Evolutionary conservation across 2,888 invertebrate species (phyloP).

Genomic region (Drosophila conformis): DNA sequence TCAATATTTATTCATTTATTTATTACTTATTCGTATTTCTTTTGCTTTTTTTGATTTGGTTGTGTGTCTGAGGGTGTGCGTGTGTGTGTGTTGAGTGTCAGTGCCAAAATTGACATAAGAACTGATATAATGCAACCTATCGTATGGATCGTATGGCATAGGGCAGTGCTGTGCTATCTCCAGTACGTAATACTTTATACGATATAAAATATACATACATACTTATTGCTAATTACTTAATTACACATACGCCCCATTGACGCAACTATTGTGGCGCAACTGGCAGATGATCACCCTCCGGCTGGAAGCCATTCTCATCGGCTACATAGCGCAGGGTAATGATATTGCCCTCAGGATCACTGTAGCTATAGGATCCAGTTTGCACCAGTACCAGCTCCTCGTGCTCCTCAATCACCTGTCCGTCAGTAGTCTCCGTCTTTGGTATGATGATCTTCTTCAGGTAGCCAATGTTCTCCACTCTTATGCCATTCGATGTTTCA

Average conservation of each 20-base stretch:
- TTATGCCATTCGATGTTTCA: constrained; percentile 92
- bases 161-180: constrained; percentile 58
- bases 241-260: constrained; percentile 30
- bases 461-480: constrained; percentile 90
- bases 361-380: constrained; percentile 89
- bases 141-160: constrained; percentile 61
- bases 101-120: constrained; percentile 48
- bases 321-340: constrained; percentile 89
- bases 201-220: constrained; percentile 41
- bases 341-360: constrained; percentile 89
- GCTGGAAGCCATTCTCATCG: constrained; percentile 90
- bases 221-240: constrained; percentile 55
- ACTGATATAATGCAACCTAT: constrained; percentile 26
- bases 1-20: constrained; percentile 74
- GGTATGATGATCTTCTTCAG: constrained; percentile 87
- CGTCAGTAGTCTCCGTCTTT: constrained; percentile 84
- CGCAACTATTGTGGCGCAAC: constrained; percentile 84
- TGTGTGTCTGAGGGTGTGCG: constrained; percentile 8
- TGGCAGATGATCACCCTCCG: constrained; percentile 88
- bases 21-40: constrained; percentile 41
- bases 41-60: constrained; percentile 9
- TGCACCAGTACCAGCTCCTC: constrained; percentile 87
- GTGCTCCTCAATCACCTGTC: constrained; percentile 86
- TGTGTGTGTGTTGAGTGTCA: constrained; percentile 28
- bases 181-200: constrained; percentile 73